These are phyloP conservation scores for Ephydatia muelleri DNA, from an alignment of 37 sponge, comb jelly and placozoan genomes.

Conservation along the genomic window DNA sequence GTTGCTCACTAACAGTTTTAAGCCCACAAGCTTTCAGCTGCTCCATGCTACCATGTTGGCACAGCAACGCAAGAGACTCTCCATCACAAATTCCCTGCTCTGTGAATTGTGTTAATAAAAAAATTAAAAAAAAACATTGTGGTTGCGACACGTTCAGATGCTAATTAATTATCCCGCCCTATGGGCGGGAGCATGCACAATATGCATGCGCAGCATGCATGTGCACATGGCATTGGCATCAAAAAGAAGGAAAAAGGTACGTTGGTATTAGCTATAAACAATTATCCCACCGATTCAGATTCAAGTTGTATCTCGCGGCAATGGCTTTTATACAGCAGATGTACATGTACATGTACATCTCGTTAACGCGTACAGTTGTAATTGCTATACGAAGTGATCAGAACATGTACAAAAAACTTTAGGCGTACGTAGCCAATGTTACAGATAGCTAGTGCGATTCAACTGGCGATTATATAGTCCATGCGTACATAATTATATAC, in stretches of 20 bases:
- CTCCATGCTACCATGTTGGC: background rate
- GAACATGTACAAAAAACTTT: background rate
- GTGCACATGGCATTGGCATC: no score
- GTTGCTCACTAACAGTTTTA: slow-evolving; percentile 8
- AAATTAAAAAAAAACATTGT: slow-evolving; percentile 1
- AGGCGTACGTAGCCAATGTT: background rate
- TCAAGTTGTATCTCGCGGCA: background rate
- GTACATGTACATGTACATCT: background rate
- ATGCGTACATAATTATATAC: slow-evolving; percentile 1
- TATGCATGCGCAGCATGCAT: no score
- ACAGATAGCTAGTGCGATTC: slow-evolving; percentile 1
- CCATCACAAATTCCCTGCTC: slow-evolving; percentile 1
- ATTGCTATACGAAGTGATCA: background rate
- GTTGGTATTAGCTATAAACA: no score
- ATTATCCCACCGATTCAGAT: background rate
- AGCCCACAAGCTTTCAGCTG: slow-evolving; percentile 9
- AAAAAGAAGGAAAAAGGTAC: no score
- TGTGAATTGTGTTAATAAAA: slow-evolving; percentile 1
- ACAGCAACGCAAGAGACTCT: slow-evolving; percentile 1
- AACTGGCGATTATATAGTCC: slow-evolving; percentile 1
- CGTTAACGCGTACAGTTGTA: slow-evolving; percentile 1
- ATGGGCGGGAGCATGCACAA: background rate
- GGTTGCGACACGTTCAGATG: background rate
- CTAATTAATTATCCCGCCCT: background rate
- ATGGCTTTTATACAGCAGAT: slow-evolving; percentile 1